These are phyloP conservation scores for Nannobrachium achirus DNA, from an alignment of 2,113 vertebrate species.

Conservation along the genomic window DNA sequence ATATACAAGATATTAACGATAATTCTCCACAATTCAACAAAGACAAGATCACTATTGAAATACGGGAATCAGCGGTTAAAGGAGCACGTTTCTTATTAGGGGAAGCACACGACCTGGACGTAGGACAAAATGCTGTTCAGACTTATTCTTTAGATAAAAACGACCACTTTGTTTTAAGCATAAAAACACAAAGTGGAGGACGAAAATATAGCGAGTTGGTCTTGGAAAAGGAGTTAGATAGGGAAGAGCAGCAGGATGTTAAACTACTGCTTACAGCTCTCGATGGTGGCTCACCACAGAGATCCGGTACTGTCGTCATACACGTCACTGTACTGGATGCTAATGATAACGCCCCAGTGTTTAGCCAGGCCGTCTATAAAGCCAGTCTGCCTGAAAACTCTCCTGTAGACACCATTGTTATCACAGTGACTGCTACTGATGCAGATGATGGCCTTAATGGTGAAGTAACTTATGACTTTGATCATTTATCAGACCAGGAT, in stretches of 20 bases:
- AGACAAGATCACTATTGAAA: slow-evolving; percentile 55
- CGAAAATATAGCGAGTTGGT: slow-evolving; percentile 29
- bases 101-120: slow-evolving; percentile 67
- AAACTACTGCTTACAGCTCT: slow-evolving; percentile 14
- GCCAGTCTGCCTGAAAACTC: slow-evolving; percentile 46
- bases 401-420: slow-evolving; percentile 41
- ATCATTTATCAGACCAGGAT: slow-evolving; percentile 56
- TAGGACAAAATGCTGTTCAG: slow-evolving; percentile 66
- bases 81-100: slow-evolving; percentile 21
- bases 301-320: slow-evolving; percentile 21
- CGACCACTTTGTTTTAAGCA: slow-evolving; percentile 64
- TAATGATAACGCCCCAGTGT: slow-evolving; percentile 38
- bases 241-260: slow-evolving; percentile 16
- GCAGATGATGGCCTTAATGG: slow-evolving; percentile 77
- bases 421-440: slow-evolving; percentile 64
- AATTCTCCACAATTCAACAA: slow-evolving; percentile 67
- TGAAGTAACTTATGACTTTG: slow-evolving; percentile 75
- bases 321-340: slow-evolving; percentile 25
- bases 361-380: slow-evolving; percentile 19
- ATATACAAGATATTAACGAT: slow-evolving; percentile 77
- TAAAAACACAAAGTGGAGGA: slow-evolving; percentile 31
- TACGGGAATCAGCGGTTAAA: slow-evolving; percentile 58
- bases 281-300: slow-evolving; percentile 32
- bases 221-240: slow-evolving; percentile 23
- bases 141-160: slow-evolving; percentile 39